Conservation (phyloP, 2,888 invertebrate species). For the Caenorhabditis sp. region DNA sequence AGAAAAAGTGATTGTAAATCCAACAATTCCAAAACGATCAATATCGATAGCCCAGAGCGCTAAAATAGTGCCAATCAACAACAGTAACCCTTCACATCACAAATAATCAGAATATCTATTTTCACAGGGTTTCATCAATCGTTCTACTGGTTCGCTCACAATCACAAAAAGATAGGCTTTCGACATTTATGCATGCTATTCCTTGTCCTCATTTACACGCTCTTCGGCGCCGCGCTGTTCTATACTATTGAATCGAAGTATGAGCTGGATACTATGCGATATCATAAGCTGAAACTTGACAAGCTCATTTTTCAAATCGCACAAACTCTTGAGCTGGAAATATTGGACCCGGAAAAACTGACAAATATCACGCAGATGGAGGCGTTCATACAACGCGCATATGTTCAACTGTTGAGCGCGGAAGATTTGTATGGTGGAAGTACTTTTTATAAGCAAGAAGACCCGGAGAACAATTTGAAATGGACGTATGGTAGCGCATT, state of each 20-base stretch:
- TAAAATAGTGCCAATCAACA: constrained; percentile 19
- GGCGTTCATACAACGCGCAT: constrained; percentile 46
- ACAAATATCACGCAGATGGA: constrained; percentile 40
- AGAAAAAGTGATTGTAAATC: constrained; percentile 18
- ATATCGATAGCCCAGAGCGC: constrained; percentile 31
- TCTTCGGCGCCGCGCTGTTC: constrained; percentile 52
- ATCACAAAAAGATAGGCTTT: constrained; percentile 48
- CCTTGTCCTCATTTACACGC: constrained; percentile 42
- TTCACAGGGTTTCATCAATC: constrained; percentile 49
- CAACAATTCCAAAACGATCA: constrained; percentile 10
- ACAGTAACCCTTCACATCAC: too few relatives aligned
- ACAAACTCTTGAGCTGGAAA: constrained; percentile 33
- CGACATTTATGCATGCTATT: constrained; percentile 52
- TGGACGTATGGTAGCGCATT: constrained; percentile 52
- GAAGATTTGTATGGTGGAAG: constrained; percentile 50
- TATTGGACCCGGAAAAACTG: constrained; percentile 35
- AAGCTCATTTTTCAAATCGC: constrained; percentile 32
- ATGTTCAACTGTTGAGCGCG: constrained; percentile 44
- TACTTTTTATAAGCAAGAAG: constrained; percentile 48
- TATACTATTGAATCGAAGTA: constrained; percentile 46
- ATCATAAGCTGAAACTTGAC: constrained; percentile 29
- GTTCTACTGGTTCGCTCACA: constrained; percentile 53
- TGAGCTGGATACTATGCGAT: constrained; percentile 36
- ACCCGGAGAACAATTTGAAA: constrained; percentile 34
- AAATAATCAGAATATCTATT: too few relatives aligned